Percentiles rank a stretch among this genome's conserved stretches.
Evolutionary conservation across 2,888 invertebrate genomes (phyloP).

Genomic region (Troides aeacus): DNA sequence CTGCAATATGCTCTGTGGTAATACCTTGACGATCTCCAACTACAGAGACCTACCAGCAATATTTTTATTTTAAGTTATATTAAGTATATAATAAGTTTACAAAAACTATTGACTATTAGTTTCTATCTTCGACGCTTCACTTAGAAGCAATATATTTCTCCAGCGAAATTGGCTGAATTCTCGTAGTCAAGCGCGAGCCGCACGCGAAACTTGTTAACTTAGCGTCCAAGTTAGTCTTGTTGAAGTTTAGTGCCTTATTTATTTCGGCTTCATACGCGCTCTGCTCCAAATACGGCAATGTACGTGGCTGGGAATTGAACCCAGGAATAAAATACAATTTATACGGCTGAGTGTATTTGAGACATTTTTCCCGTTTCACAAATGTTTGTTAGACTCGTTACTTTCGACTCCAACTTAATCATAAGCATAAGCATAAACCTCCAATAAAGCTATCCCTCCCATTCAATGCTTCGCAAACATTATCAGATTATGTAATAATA

Average conservation of each 20-base stretch:
- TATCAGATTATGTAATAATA: too few relatives aligned
- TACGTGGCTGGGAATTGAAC: conserved; percentile 12
- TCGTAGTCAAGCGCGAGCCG: conserved; percentile 15
- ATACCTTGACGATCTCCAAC: too few relatives aligned
- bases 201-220: conserved; percentile 19
- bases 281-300: conserved; percentile 2
- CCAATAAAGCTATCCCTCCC: too few relatives aligned
- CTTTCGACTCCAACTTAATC: too few relatives aligned
- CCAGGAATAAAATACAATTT: neutral
- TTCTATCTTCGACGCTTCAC: conserved; percentile 5
- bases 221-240: conserved; percentile 16
- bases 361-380: too few relatives aligned
- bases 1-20: too few relatives aligned
- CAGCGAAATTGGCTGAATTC: conserved; percentile 17
- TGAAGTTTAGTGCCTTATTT: conserved; percentile 20
- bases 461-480: too few relatives aligned
- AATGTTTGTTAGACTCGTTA: too few relatives aligned
- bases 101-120: neutral
- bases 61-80: too few relatives aligned
- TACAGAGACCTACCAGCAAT: too few relatives aligned
- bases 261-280: conserved; percentile 18
- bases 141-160: conserved; percentile 21
- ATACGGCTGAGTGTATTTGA: too few relatives aligned
- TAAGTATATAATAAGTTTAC: neutral
- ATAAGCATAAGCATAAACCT: too few relatives aligned